Evolutionary conservation across 2,888 invertebrate species (phyloP), one percentile per base, ranked within the genome.

Genomic region (Crossocerus cetratus): DNA sequence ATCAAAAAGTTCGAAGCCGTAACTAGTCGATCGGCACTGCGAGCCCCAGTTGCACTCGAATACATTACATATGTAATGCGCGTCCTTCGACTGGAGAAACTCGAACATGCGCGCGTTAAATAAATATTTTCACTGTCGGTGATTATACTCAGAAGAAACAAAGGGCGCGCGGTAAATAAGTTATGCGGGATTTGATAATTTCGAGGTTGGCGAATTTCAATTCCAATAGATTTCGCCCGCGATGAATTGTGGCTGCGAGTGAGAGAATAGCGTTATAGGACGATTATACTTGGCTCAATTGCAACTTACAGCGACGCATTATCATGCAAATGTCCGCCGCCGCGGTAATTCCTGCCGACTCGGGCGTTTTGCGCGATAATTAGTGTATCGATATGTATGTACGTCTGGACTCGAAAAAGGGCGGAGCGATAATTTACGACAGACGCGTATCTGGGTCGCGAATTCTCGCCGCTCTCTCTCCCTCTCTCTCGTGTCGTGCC

Each of bases 301-400:
- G 57, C 64, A 54, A 76, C 72, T 79, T 77, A 75, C 65, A 55
- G 42, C 58, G 55, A 54, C 22, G 61, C 57, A 73, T 76, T 78
- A 73, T 78, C 72, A 76, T 78, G 79, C 60, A 76, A 78, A 78
- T 78, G 67, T 16, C 5, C 59, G 5, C 23, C 22, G 18, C 32
- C 16, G 43, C 69, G 65, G 70, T 72, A 67, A 53, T 63, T 65
- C 42, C 45, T 32, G 32, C 32, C 56, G 44, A 56, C 62, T 62
- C 54, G 65, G 77, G 62, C 69, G 68, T 72, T 75, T 71, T 65
- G 54, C 74, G 60, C 56, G 67, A 65, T 77, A 75, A 75, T 78
- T 77, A 74, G 69, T 69, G 57, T 42, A 23, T 13, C 18, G 3
- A n/a, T 20, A 11, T 32, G 32, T 32, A 72, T n/a, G n/a, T 44